Percentiles rank a stretch among this genome's conserved stretches.
phyloP scores from a whole-genome alignment of 2,888 invertebrate species.

The Leucophenga montana region DNA sequence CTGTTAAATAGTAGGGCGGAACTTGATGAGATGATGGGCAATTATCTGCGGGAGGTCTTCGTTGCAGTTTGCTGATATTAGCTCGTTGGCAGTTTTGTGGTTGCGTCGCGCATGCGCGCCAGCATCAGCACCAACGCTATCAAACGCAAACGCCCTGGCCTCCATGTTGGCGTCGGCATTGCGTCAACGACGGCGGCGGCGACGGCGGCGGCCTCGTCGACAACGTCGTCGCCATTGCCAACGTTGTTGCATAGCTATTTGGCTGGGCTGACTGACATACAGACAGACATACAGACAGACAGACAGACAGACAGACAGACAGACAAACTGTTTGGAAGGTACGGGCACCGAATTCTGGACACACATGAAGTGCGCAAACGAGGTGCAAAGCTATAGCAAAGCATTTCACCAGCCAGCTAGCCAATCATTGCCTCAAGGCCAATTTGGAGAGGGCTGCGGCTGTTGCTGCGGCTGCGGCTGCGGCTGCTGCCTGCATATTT shows the following conservation, averaged over 20 bases:
- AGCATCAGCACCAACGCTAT: constrained; percentile 67
- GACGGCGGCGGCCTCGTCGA: constrained; percentile 3
- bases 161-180: constrained; percentile 8
- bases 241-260: neutral
- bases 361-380: constrained; percentile 36
- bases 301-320: too few species aligned
- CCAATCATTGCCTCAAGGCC: constrained; percentile 66
- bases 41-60: constrained; percentile 72
- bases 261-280: too few species aligned
- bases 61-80: neutral
- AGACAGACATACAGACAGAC: too few species aligned
- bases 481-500: constrained; percentile 56
- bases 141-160: constrained; percentile 50
- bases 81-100: constrained; percentile 51
- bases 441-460: constrained; percentile 50
- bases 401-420: constrained; percentile 45
- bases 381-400: constrained; percentile 41
- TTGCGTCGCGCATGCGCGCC: constrained; percentile 60
- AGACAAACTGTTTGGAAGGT: too few species aligned
- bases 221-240: neutral
- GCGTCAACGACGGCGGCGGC: constrained; percentile 30
- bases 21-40: constrained; percentile 72
- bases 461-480: constrained; percentile 32
- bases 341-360: neutral
- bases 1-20: constrained; percentile 72